Evolutionary conservation across 2,888 invertebrate species (phyloP), one percentile per base, ranked within the genome.

Genomic region (Acronicta aceris): DNA sequence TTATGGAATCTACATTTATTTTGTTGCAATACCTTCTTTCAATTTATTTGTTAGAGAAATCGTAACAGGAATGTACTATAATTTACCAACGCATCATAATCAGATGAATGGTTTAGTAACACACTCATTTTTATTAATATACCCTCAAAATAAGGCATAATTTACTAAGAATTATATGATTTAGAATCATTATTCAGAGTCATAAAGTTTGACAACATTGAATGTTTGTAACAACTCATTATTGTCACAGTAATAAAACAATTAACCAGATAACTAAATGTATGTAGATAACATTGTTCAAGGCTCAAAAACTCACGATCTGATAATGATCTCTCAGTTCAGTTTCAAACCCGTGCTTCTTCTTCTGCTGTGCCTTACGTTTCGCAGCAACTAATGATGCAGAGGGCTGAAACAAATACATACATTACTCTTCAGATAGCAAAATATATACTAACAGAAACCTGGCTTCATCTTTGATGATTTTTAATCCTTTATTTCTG

Each of bases 321-420:
- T 96, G 96, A 84, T 96, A 97, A 76, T 96, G 96, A 82, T 97
- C 97, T 73, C 91, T 93, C 5, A 97, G 84, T 52, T 95, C 89
- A 38, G 86, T 90, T 53, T 93, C 94, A 10, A 92, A 81, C 63
- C 89, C 83, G 72, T 93, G 89, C 73, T 94, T 95, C 73, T 96
- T 95, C 78, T 95, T 96, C 50, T 95, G 92, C 65, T 95, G 95
- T 30, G 96, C 96, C 74, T 96, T 96, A 74, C 95, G 95, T 85
- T 97, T 97, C 5, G 96, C 96, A 74, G 96, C 96, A n/a, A 96
- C 79, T 46, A 97, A 82, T 45, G 95, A 95, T 50, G 95, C 91
- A 56, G 95, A 96, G 5, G 93, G 90, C 94, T 94, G 76, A 10
- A 81, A 82, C 30, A 69, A 48, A 5, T 10, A 38, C 2, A 54